Evolutionary conservation across 2,113 vertebrate species (phyloP), one percentile per base, ranked within the genome.

Genomic region (Pholis gunnellus): DNA sequence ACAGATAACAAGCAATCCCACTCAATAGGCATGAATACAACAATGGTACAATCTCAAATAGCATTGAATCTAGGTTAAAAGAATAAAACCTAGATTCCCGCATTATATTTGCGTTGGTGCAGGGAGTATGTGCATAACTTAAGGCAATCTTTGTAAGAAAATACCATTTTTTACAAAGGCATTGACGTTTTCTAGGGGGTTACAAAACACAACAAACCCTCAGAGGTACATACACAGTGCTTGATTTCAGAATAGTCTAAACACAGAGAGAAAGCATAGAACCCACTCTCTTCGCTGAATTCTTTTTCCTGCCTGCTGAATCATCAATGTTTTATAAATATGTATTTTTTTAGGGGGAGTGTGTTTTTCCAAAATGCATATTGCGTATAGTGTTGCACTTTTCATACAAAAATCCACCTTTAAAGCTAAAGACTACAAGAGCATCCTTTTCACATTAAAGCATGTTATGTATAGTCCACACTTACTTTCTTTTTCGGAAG

Each of bases 401-500:
- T 31, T 65, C 9, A 64, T 42, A 6, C 31, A 34, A 34, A 20
- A 61, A 40, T 40, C 4, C 6, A 31, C 4, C n/a, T 60, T 27
- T 9, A 74, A 73, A 29, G 4, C 27, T 1, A 64, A 22, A 60
- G 40, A 48, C 34, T 40, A 14, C 34, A 75, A 9, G 29, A 18
- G 64, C 63, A 27, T 48, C 20, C 25, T 38, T 80, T 44, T 72
- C 9, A 52, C 31, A 20, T 27, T 14, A 34, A 40, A 59, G n/a
- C 44, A 38, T 0, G 2, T 44, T 13, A 67, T 44, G 14, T 50
- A 14, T 10, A 27, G 29, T 22, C 15, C 4, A 50, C 36, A 90
- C 96, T 96, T 96, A 98, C 98, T 96, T 97, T 99, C 94, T 98
- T 99, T 91, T 96, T 98, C 89, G 97, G 97, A 91, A 98, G 95